Evolutionary conservation across 2,888 invertebrate species (phyloP), one percentile per base, ranked within the genome.

Genomic region (Dilophus febrilis): DNA sequence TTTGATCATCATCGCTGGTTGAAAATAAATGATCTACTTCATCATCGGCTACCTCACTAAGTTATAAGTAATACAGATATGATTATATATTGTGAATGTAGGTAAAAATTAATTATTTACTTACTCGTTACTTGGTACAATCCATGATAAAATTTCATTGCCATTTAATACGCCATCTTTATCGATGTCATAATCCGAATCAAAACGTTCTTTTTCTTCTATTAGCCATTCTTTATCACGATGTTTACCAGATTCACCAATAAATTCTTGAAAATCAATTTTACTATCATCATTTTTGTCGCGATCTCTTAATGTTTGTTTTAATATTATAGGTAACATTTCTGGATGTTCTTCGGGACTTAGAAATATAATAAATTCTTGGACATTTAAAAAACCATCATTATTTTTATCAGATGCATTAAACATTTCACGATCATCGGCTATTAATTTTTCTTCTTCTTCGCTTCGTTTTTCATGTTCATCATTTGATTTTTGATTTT

Each of bases 301-400:
- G 60, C 86, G 87, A 46, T 91, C 88, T 3, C 73, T 64, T 51
- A 97, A 64, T 0, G 87, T 83, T 64, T 90, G 87, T 51, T 80
- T 70, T 46, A 87, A 58, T 34, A 90, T 72, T 47, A 77, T 64
- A 13, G 77, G 74, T 47, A 83, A 67, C 95, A 97, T 95, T 53
- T 74, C 71, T 26, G 77, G 77, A 59, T 86, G 82, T 58, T 95
- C 92, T 63, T 94, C 92, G 0, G 98, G 97, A 59, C 88, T 90
- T 35, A 84, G 77, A 61, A 95, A 97, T 17, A 82, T 73, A 47
- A 81, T 67, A 64, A 87, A 94, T 61, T 98, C 97, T 2, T 72
- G 65, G 2, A 68, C 53, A 51, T 77, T 72, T 38, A 98, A 66
- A 27, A 66, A 59, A 1, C 80, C 83, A 61, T 98, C 90, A 14